These are phyloP conservation scores for Amphiduros pacificus DNA, from an alignment of 2,888 invertebrate species.

Conservation along the genomic window DNA sequence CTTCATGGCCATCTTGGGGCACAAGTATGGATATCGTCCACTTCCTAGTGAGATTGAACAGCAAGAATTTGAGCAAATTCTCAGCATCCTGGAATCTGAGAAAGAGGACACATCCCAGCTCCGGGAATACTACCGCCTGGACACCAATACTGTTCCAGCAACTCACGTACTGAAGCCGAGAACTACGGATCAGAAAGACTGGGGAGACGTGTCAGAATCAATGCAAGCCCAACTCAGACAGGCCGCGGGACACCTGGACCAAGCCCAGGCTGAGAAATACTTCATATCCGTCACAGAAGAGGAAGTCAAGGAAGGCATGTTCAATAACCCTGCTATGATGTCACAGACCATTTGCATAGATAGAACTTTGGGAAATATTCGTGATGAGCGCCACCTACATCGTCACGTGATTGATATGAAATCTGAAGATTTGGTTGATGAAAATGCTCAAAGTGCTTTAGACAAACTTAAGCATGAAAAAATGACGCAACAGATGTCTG, in stretches of 20 bases:
- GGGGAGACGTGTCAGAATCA: constrained; percentile 19
- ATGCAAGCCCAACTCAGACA: constrained; percentile 12
- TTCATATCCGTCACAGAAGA: constrained; percentile 32
- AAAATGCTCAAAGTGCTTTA: constrained; percentile 14
- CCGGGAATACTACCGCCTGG: constrained; percentile 16
- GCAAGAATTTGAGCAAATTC: constrained; percentile 18
- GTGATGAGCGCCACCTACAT: constrained; percentile 7
- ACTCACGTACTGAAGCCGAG: constrained; percentile 21
- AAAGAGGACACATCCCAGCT: constrained; percentile 6
- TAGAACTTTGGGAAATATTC: constrained; percentile 2
- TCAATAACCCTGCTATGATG: constrained; percentile 13
- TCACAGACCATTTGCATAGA: constrained; percentile 4
- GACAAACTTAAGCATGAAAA: constrained; percentile 13
- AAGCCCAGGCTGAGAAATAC: constrained; percentile 27
- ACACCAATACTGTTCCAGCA: constrained; percentile 19
- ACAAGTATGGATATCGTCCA: constrained; percentile 27
- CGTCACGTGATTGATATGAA: constrained; percentile 21
- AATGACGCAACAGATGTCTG: neutral
- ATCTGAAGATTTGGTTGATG: constrained; percentile 5
- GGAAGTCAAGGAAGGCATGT: constrained; percentile 24
- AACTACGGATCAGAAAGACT: constrained; percentile 12
- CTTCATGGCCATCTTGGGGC: constrained; percentile 20
- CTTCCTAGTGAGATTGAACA: constrained; percentile 20
- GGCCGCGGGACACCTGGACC: constrained; percentile 6
- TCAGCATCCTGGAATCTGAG: neutral